Base-by-base conservation (phyloP, 1,140 invertebrate species). In the Galleria mellonella region DNA sequence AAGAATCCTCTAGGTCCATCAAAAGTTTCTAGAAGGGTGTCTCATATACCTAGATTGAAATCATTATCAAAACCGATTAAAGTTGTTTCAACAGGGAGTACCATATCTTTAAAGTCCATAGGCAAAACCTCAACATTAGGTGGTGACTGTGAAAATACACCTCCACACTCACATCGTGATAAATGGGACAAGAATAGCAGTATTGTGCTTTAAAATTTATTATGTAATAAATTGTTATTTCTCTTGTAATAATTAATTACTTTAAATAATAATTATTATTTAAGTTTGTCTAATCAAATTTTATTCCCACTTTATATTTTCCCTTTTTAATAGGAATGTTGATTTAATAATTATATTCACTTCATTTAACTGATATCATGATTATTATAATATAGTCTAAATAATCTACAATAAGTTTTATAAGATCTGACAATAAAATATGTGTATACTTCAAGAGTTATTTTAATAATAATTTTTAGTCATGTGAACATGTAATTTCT, bases 71-170 rank as follows among this genome's bases (percentile, higher is more conserved):
- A 79, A 47, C 71, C 54, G 44, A 40, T 59, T 11, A 70, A 66
- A 46, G 41, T 63, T 37, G 36, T 53, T 5, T 49, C 55, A 35
- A 56, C 51, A 27, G 70, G 59, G 7, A 83, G 76, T 36, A 77
- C 59, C 45, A 44, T 81, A 38, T 84, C 81, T 37, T 53, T 84
- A 23, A 82, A 74, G 51, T 73, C 55, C 47, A 65, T 74, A 28
- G 55, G 68, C 12, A 81, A 75, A 55, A 39, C 49, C 33, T 40
- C 62, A 36, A 54, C 40, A 9, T 46, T 78, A 6, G 59, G 50
- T 56, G 78, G 76, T 14, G 78, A 83, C 40, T 85, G 76, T 71
- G 86, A 87, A 56, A 87, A 87, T 47, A 86, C 86, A 15, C 86
- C 86, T 32, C 86, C 86, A 9, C 74, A 85, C 11, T 77, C 82